A percentile compares a stretch with the other conserved stretches of the same genome.
Conservation (phyloP, 2,888 invertebrate genomes). For the Brachylomia viminalis region DNA sequence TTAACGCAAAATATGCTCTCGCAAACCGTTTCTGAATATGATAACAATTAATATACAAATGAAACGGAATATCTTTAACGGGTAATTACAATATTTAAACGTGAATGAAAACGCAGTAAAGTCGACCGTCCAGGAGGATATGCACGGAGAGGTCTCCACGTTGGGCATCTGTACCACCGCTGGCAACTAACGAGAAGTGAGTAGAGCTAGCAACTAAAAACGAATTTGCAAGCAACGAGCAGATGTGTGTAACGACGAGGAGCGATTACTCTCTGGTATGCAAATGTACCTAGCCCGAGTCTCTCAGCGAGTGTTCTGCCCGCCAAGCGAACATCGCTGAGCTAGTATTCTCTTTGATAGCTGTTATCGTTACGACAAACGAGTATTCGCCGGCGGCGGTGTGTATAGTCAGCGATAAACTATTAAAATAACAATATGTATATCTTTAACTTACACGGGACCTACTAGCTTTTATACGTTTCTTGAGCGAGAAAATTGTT, state of each 20-base stretch:
- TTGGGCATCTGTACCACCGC: neutral
- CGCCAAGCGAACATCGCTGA: neutral
- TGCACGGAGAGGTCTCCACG: neutral
- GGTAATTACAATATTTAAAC: conserved; percentile 7
- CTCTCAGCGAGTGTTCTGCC: neutral
- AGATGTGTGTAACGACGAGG: neutral
- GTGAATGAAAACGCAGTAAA: conserved; percentile 10
- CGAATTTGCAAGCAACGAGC: neutral
- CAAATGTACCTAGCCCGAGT: neutral
- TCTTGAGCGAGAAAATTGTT: neutral
- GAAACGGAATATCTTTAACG: conserved; percentile 8
- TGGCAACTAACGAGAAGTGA: neutral
- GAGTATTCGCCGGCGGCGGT: neutral
- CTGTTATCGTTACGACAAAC: neutral
- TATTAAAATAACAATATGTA: neutral
- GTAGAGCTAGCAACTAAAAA: neutral
- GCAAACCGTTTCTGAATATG: neutral
- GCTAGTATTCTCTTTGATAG: neutral
- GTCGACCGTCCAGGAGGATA: neutral
- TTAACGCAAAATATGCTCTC: neutral
- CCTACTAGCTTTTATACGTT: neutral
- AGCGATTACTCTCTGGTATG: neutral
- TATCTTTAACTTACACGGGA: neutral
- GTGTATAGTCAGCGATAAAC: neutral
- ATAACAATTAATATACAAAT: conserved; percentile 4